Conservation (phyloP, 2,888 invertebrate genomes). For the Nymphalis polychloros region DNA sequence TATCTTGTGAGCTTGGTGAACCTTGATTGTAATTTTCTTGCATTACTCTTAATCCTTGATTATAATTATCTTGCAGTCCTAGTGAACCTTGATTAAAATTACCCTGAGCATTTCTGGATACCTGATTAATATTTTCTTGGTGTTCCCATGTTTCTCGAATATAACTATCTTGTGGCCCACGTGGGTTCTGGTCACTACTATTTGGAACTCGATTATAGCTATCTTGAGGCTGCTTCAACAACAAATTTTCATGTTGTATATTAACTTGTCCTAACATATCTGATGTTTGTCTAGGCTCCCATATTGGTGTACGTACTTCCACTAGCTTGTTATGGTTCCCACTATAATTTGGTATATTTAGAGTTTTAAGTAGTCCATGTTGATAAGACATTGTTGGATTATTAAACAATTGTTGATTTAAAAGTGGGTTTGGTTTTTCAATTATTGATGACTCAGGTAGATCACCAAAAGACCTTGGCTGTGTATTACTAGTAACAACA, state of each 20-base stretch:
- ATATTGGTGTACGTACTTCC: constrained; percentile 15
- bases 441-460: constrained; percentile 45
- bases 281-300: constrained; percentile 28
- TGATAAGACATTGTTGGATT: constrained; percentile 13
- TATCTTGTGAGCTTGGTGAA: constrained; percentile 11
- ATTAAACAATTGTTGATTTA: not conserved
- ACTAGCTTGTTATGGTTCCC: constrained; percentile 14
- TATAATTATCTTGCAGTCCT: constrained; percentile 15
- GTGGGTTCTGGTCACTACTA: not conserved
- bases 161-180: constrained; percentile 12
- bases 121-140: constrained; percentile 22
- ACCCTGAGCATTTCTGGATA: constrained; percentile 9
- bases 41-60: constrained; percentile 9
- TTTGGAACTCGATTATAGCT: constrained; percentile 19
- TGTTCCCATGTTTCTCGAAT: constrained; percentile 15
- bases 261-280: constrained; percentile 18
- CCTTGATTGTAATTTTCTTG: constrained; percentile 26
- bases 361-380: constrained; percentile 2
- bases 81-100: constrained; percentile 16
- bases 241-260: constrained; percentile 19
- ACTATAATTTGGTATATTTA: constrained; percentile 16
- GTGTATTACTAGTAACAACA: constrained; percentile 55
- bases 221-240: constrained; percentile 15
- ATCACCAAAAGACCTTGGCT: constrained; percentile 70
- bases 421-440: constrained; percentile 20